Base-by-base conservation (phyloP, 2,113 vertebrate species). In the Apteryx mantelli region DNA sequence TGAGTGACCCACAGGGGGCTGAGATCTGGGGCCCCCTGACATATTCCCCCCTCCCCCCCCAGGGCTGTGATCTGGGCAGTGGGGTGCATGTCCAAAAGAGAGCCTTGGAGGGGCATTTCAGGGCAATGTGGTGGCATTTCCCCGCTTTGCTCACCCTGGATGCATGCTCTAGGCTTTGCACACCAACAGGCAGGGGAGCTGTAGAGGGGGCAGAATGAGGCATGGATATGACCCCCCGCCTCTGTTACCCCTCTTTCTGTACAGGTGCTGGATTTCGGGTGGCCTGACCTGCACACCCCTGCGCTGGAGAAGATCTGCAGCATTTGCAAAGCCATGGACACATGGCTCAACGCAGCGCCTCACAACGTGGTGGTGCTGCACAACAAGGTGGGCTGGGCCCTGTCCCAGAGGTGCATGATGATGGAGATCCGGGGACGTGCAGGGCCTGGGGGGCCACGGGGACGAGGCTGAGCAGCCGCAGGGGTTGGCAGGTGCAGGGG, bases 241-340 rank as follows among this genome's bases (percentile, higher is more conserved):
- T 21, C 24, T 25, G 18, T 11, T 2, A 11, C 30, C 11, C 86
- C 85, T 56, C 44, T 56, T 30, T 56, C 32, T 1, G 3, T 21
- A 28, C 84, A 99, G 99, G 99, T 99, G 68, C 93, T 99, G 98
- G 99, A 99, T 97, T 99, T 99, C 52, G 99, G 99, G 71, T 99
- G 99, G 99, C 99, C 99, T 0, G 99, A 99, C 96, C 98, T 99
- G 78, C 99, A 99, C 34, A 99, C 99, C 12, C 99, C 99, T 0
- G 99, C 99, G 0, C 98, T 99, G 97, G 99, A 99, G 96, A 99
- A 99, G 97, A 99, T 99, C 96, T 99, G 99, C 98, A 99, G 99
- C 90, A 99, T 99, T 97, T 99, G 99, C 95, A 99, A 99, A 94
- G 99, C 99, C 88, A 99, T 99, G 99, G 99, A 99, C 98, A 99